Conservation (phyloP, 1,140 invertebrate genomes). For the Zaprionus davidi region DNA sequence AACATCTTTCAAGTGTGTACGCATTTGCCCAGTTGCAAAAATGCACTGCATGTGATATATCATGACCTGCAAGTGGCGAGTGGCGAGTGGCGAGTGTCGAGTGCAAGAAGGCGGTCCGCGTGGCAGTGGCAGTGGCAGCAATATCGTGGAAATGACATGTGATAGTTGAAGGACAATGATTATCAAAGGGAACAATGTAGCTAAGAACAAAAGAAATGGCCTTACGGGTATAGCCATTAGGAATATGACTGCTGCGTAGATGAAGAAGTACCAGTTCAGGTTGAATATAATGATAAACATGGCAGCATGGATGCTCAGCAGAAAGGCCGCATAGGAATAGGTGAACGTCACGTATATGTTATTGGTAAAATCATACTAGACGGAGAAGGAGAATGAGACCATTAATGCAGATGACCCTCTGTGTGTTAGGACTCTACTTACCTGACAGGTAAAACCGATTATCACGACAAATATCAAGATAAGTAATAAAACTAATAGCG, state of each 20-base stretch:
- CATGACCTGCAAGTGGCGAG: constrained; percentile 62
- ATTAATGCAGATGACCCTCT: background rate
- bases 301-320: constrained; percentile 16
- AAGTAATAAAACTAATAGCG: background rate
- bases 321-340: constrained; percentile 19
- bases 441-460: constrained; percentile 16
- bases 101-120: too few relatives aligned
- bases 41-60: constrained; percentile 70
- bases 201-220: constrained; percentile 6
- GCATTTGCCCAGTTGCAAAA: constrained; percentile 32
- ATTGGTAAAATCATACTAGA: constrained; percentile 50
- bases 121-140: too few relatives aligned
- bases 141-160: constrained; percentile 6
- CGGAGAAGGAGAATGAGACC: background rate
- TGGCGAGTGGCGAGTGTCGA: constrained; percentile 46
- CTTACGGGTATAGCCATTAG: constrained; percentile 58
- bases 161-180: constrained; percentile 15
- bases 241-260: constrained; percentile 33
- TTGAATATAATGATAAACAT: background rate
- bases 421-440: constrained; percentile 28
- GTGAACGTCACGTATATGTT: constrained; percentile 15
- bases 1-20: constrained; percentile 46
- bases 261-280: constrained; percentile 21
- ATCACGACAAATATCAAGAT: constrained; percentile 19
- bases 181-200: constrained; percentile 19